Evolutionary conservation across 2,888 invertebrate species (phyloP), one percentile per base, ranked within the genome.

Genomic region (Frankliniella intonsa): DNA sequence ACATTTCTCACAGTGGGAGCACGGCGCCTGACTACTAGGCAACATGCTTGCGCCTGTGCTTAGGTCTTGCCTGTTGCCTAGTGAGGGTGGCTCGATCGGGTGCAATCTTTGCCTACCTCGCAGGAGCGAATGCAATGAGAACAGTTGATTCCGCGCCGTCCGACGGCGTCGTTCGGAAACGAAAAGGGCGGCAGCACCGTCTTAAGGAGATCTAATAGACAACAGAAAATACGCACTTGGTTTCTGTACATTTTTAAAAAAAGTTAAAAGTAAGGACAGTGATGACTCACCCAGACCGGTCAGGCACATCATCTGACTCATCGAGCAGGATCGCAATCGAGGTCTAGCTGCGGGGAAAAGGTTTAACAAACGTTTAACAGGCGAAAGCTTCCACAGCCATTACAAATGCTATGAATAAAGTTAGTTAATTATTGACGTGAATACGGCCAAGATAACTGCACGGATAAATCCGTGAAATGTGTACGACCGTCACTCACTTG

Each of bases 151-250:
- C 69, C 69, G 11, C 12, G 69, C 8, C 69, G 69, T 1, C 10
- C 7, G 25, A 25, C 12, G 1, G 22, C 69, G 69, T 76, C 69
- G 25, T 76, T 12, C 2, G 69, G 69, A 25, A 76, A 76, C 22
- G 22, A 12, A 10, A 25, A 25, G 9, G 69, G 69, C 25, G 69
- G 69, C 22, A 76, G 69, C 25, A 22, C 5, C 25, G 25, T 76
- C 69, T 76, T 22, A 12, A 22, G 83, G 85, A 86, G 76, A 85
- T 85, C 76, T 86, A 86, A 2, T 86, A 86, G 55, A 55, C 19
- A 17, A n/a, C 0, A 19, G 62, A 62, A 55, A 8, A 17, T 2
- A 8, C 14, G 55, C 55, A 55, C 17, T 55, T 17, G 1, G 55
- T 55, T 14, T 1, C 12, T 12, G 12, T 5, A 14, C 17, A 14